Evolutionary conservation across 2,888 invertebrate genomes (phyloP), one percentile per base, ranked within the genome.

Genomic region (Rhagium mordax): DNA sequence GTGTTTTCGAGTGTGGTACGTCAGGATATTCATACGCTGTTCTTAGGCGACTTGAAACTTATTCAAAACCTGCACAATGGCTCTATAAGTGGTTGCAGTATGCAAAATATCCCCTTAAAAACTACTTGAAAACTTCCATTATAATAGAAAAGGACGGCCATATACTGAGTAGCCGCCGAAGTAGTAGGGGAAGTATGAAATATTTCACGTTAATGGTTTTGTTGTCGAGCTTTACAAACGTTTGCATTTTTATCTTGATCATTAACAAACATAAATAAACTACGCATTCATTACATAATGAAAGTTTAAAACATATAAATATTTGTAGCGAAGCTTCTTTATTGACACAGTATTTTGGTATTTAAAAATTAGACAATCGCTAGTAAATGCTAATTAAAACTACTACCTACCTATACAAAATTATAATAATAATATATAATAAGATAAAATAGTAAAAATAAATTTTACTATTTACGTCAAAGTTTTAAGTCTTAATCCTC

Each of bases 71-170:
- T 29, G 77, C 79, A 81, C 81, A 81, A 81, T 81, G 71, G 78
- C 72, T 60, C 74, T 73, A 76, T 76, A 75, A 81, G 81, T 81
- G 76, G 78, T 74, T 76, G 78, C 78, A 78, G 76, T 81, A 81
- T 81, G 81, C 77, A 81, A 81, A 81, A 81, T 80, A 80, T 77
- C 80, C 80, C 81, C 78, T 77, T 72, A 76, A 78, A 74, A 75
- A 74, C 76, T 79, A 78, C 81, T 81, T 76, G 72, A 79, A 74
- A 70, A 74, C 76, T 78, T 77, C 72, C 78, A 76, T 78, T 79
- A 75, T 71, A 73, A 66, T 71, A 73, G 73, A 75, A 72, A 77
- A 71, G 68, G 67, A 69, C 53, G 72, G 24, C 69, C 29, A 51
- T 72, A 67, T 72, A 65, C 69, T 68, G 57, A 68, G 71, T 65